Conservation (phyloP, 2,113 vertebrate species). For the Dryoscopus gambensis region DNA sequence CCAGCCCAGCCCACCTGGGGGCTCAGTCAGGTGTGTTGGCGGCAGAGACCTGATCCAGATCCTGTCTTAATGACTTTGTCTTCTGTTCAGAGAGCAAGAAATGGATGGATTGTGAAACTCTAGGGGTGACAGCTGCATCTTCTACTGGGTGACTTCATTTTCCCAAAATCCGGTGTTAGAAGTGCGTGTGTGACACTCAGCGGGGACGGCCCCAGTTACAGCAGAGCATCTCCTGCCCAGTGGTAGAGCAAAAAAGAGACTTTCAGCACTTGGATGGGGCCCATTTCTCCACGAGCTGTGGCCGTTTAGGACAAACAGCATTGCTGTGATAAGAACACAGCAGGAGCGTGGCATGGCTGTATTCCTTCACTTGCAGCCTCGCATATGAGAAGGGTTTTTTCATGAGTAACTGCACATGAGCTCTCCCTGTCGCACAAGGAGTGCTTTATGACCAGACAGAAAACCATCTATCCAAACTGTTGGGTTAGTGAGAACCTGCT, state of each 20-base stretch:
- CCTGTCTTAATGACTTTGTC: background rate
- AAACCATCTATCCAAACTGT: fast-evolving
- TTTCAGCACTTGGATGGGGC: too few species aligned
- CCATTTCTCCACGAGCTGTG: background rate
- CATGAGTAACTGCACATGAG: background rate
- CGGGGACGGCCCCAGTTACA: fast-evolving
- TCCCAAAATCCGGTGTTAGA: background rate
- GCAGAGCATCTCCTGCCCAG: background rate
- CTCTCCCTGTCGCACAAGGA: background rate
- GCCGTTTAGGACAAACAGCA: background rate
- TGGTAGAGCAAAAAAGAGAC: background rate
- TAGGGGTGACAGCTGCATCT: background rate
- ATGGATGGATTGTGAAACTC: fast-evolving
- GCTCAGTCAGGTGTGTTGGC: fast-evolving
- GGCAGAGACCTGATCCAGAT: background rate
- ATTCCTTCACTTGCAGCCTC: background rate
- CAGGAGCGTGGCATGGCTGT: background rate
- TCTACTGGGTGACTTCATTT: background rate
- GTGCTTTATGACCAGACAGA: background rate
- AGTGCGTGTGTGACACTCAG: fast-evolving
- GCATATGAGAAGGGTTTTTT: background rate
- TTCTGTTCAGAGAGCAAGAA: background rate
- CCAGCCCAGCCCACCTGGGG: background rate
- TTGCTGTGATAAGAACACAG: background rate
- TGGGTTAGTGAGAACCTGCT: background rate